Conservation (phyloP, 2,888 invertebrate species). For the Sipha maydis region DNA sequence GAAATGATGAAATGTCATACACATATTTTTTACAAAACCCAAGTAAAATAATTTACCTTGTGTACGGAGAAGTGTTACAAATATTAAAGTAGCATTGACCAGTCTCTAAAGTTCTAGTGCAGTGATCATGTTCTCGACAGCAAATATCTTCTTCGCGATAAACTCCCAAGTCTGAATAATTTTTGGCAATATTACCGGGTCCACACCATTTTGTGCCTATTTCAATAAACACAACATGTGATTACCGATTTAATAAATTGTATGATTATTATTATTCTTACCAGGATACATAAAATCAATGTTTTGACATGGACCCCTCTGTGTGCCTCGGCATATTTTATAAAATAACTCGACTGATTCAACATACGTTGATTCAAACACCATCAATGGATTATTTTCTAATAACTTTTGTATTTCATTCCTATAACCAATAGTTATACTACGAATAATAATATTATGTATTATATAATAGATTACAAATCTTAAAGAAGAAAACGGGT, state of each 20-base stretch:
- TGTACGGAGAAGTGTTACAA: conserved; percentile 57
- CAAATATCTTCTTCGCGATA: conserved; percentile 53
- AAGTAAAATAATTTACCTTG: conserved; percentile 26
- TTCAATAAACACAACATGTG: background rate
- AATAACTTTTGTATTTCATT: conserved; percentile 34
- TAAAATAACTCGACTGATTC: conserved; percentile 50
- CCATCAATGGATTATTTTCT: conserved; percentile 21
- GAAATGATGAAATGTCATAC: no score
- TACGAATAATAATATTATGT: no score
- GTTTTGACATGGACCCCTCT: conserved; percentile 36
- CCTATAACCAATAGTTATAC: conserved; percentile 10
- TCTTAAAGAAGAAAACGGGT: no score
- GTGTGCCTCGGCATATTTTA: conserved; percentile 43
- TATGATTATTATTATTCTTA: background rate
- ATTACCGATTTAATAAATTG: background rate
- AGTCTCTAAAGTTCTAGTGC: conserved; percentile 43
- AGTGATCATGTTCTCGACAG: conserved; percentile 57
- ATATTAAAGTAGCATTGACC: conserved; percentile 54
- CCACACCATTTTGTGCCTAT: conserved; percentile 60
- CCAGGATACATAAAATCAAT: conserved; percentile 56
- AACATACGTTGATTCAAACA: conserved; percentile 30
- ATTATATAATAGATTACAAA: no score
- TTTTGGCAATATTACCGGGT: conserved; percentile 53
- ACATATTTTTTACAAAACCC: no score
- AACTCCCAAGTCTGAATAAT: conserved; percentile 51